Evolutionary conservation across 2,797 vertebrate genomes (phyloP).

Genomic region (Lophotriccus pileatus): DNA sequence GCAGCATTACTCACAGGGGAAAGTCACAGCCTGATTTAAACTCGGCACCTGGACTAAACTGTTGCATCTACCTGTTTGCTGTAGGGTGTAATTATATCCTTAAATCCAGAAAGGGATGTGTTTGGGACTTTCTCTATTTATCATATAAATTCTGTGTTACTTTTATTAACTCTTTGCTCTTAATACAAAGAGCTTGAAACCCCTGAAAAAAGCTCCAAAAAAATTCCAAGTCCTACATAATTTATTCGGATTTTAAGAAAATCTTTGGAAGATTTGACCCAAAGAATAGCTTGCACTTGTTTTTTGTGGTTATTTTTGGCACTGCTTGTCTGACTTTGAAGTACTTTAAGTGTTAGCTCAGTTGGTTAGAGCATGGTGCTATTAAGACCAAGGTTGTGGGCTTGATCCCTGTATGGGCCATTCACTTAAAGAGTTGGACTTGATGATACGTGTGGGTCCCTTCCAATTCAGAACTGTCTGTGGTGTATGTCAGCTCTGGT

Average conservation of each 20-base stretch:
- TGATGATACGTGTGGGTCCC: not conserved
- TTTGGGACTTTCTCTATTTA: not conserved
- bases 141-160: not conserved
- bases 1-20: fast-evolving
- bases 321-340: not conserved
- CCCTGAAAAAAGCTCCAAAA: not conserved
- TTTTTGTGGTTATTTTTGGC: not conserved
- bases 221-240: not conserved
- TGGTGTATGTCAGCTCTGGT: not conserved
- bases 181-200: not conserved
- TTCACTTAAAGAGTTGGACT: not conserved
- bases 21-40: not conserved
- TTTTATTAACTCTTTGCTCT: not conserved
- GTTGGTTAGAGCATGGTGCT: not conserved
- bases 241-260: not conserved
- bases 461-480: not conserved
- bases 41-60: not conserved
- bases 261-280: not conserved
- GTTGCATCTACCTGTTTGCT: not conserved
- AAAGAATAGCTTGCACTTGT: not conserved
- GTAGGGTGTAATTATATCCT: not conserved
- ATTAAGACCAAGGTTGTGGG: not conserved
- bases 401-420: not conserved
- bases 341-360: not conserved
- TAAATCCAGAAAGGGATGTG: fast-evolving